Conservation (phyloP, 2,888 invertebrate species). For the Drosophila ezoana region DNA sequence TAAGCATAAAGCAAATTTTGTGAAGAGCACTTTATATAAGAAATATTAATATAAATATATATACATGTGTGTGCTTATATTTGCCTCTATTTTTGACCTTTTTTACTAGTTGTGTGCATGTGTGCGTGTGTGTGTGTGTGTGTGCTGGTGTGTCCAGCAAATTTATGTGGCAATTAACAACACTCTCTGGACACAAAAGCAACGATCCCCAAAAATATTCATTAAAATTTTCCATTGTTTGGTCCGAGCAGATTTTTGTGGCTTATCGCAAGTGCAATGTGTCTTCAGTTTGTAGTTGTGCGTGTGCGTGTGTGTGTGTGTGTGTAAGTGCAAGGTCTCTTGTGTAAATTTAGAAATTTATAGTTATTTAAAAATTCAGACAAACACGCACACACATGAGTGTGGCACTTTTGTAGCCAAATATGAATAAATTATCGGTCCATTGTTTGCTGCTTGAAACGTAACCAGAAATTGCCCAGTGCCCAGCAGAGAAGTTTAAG, state of each 20-base stretch:
- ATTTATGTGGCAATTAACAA: constrained; percentile 78
- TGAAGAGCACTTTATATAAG: constrained; percentile 37
- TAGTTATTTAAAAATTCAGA: constrained; percentile 80
- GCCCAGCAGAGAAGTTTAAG: constrained; percentile 39
- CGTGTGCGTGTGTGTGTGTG: too few relatives aligned
- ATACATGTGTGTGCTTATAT: constrained; percentile 7
- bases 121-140: constrained; percentile 9
- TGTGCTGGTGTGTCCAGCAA: constrained; percentile 39
- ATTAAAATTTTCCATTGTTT: constrained; percentile 75
- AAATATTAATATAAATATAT: constrained; percentile 10
- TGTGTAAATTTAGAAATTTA: constrained; percentile 81
- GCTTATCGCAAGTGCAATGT: constrained; percentile 75
- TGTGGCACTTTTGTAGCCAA: constrained; percentile 69
- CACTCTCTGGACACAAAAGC: constrained; percentile 58
- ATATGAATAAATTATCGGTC: constrained; percentile 78
- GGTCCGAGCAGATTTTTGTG: constrained; percentile 62
- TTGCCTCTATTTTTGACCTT: background rate
- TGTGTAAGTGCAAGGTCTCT: constrained; percentile 53
- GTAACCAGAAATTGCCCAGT: constrained; percentile 61
- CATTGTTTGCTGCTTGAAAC: constrained; percentile 75
- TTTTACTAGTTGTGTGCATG: constrained; percentile 3
- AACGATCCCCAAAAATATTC: constrained; percentile 70
- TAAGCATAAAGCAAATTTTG: constrained; percentile 67
- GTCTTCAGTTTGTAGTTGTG: constrained; percentile 57
- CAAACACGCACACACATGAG: constrained; percentile 27